A percentile compares a stretch with the other conserved stretches of the same genome.
Evolutionary conservation across 2,113 vertebrate species (phyloP).

Genomic region (Chaetops frenatus): DNA sequence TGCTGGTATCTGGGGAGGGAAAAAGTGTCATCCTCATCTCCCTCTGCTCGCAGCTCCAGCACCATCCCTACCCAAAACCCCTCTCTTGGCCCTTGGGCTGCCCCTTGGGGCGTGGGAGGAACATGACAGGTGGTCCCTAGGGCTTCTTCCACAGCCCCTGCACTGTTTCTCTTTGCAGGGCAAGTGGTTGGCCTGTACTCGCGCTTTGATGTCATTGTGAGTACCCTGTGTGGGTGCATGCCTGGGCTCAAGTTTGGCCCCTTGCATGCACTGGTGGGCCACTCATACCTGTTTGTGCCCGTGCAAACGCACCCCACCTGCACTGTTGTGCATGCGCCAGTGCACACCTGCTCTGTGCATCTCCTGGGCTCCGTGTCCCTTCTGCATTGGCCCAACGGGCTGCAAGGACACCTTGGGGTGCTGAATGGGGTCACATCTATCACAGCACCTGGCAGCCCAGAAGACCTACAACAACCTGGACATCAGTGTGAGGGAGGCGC

Average conservation of each 20-base stretch:
- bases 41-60: background rate
- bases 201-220: conserved; percentile 94
- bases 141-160: background rate
- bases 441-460: conserved; percentile 86
- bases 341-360: background rate
- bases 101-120: background rate
- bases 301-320: rapidly evolving
- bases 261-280: background rate
- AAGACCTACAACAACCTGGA: conserved; percentile 90
- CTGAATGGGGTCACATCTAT: background rate
- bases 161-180: conserved; percentile 66
- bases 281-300: background rate
- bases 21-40: rapidly evolving
- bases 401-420: rapidly evolving
- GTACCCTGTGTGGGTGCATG: conserved; percentile 29
- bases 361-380: background rate
- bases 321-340: background rate
- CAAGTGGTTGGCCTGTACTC: conserved; percentile 92
- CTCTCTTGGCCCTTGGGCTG: background rate
- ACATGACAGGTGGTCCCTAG: background rate
- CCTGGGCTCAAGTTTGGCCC: no score
- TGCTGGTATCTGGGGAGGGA: conserved; percentile 65
- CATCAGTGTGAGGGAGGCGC: conserved; percentile 82
- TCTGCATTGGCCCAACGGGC: no score
- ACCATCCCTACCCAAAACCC: background rate